These are phyloP conservation scores for Acinonyx jubatus DNA, from an alignment of 2,113 vertebrate genomes.

Conservation along the genomic window DNA sequence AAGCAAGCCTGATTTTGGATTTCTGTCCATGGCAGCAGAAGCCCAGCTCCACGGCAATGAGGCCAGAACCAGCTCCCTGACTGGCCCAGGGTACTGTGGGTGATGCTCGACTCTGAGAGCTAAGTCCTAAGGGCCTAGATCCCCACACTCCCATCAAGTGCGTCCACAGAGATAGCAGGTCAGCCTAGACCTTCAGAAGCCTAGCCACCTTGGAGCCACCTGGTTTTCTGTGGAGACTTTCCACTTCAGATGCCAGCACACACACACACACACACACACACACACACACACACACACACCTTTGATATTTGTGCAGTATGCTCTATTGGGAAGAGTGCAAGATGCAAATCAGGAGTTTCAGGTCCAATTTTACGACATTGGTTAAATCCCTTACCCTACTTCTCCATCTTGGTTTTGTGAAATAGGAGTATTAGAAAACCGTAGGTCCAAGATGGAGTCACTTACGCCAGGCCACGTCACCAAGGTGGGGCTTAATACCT, in stretches of 20 bases:
- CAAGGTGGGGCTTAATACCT: neutral
- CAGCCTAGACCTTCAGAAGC: neutral
- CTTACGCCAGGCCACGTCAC: neutral
- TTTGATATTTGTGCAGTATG: neutral
- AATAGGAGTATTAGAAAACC: neutral
- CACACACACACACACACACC: neutral
- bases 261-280: neutral
- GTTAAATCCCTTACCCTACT: neutral
- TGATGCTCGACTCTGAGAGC: neutral
- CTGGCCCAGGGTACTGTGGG: neutral
- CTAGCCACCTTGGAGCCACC: neutral
- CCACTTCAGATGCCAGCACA: neutral
- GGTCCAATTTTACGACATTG: neutral
- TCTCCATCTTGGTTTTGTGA: constrained; percentile 2
- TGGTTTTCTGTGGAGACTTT: neutral
- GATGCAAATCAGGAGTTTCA: neutral
- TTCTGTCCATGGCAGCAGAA: neutral
- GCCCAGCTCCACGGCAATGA: neutral
- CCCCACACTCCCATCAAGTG: neutral
- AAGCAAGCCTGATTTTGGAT: neutral
- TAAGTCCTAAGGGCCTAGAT: neutral
- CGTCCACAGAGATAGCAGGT: neutral
- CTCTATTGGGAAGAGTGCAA: neutral
- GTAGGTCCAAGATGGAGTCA: neutral
- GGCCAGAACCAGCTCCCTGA: neutral